Conservation (phyloP, 64 coral and sea anemone species). For the Montipora efflorescens region DNA sequence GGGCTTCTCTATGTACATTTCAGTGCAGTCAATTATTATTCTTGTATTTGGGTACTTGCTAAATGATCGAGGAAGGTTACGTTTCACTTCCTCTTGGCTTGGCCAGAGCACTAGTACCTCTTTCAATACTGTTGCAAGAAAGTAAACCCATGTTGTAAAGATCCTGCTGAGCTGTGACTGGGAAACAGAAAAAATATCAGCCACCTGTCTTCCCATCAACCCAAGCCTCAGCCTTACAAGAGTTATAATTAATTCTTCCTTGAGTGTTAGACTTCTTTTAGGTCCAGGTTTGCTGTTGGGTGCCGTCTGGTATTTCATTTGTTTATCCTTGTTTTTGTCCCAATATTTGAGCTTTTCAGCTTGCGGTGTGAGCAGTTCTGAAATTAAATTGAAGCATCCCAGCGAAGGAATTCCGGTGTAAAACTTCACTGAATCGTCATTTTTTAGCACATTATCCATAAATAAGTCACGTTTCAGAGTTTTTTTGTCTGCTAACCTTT, state of each 20-base stretch:
- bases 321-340: conserved; percentile 69
- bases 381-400: not conserved
- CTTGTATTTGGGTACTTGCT: conserved; percentile 54
- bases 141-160: conserved; percentile 68
- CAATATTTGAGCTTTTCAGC: conserved; percentile 63
- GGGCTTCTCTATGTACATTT: too few relatives aligned
- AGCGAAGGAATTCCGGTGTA: too few relatives aligned
- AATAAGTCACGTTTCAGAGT: not conserved
- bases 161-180: conserved; percentile 40
- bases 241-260: conserved; percentile 54
- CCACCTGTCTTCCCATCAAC: conserved; percentile 48
- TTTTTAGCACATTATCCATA: too few relatives aligned
- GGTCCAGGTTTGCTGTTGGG: conserved; percentile 44
- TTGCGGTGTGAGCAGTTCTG: conserved; percentile 18
- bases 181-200: conserved; percentile 57
- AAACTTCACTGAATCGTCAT: too few relatives aligned
- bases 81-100: conserved; percentile 21
- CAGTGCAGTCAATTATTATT: conserved; percentile 8
- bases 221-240: conserved; percentile 57
- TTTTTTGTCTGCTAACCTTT: conserved; percentile 44
- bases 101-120: conserved; percentile 58
- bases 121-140: conserved; percentile 51
- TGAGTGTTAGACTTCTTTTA: conserved; percentile 28
- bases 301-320: conserved; percentile 45
- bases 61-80: conserved; percentile 33